Evolutionary conservation across 1,140 invertebrate genomes (phyloP), one percentile per base, ranked within the genome.

Genomic region (Drosophila kohkoa): DNA sequence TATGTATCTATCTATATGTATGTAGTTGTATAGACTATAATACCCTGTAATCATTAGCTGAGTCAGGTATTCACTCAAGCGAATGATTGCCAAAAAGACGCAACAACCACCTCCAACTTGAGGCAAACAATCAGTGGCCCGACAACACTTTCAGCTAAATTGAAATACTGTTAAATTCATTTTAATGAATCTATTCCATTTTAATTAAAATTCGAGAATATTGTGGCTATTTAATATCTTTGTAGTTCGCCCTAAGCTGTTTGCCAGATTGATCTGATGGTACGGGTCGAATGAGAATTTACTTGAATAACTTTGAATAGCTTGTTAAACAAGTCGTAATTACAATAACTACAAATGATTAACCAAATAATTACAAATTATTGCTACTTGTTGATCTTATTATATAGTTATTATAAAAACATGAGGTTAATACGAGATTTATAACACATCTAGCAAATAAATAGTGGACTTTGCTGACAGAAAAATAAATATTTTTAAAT

Each of bases 11-110:
- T 38, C 3, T 28, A 11, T 13, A 49, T 49, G 7, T 30, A 30
- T 15, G 45, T 62, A 54, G 6, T 8, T 32, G 58, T 51, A 32
- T 52, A 8, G 15, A 48, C 52, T 57, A 48, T 51, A 59, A 68
- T 59, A 59, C 65, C 68, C 73, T 75, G 59, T 52, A 75, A 58
- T 45, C 52, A 66, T 32, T 46, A 57, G 52, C n/a, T 46, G 41
- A 3, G 28, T 15, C 52, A 57, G 62, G 62, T 74, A 54, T 74
- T 45, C 62, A 43, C 8, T 46, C 49, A 52, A 32, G 62, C 51
- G 51, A 35, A 30, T 54, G 49, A 68, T 68, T 68, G 65, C 10
- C 65, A 59, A 59, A 25, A 41, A 32, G 52, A 38, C 20, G 5
- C 20, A 25, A 25, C 20, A 25, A 25, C 13, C 15, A 38, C 11